phyloP scores from a whole-genome alignment of 2,113 vertebrate genomes.

The Peucedramus taeniatus region DNA sequence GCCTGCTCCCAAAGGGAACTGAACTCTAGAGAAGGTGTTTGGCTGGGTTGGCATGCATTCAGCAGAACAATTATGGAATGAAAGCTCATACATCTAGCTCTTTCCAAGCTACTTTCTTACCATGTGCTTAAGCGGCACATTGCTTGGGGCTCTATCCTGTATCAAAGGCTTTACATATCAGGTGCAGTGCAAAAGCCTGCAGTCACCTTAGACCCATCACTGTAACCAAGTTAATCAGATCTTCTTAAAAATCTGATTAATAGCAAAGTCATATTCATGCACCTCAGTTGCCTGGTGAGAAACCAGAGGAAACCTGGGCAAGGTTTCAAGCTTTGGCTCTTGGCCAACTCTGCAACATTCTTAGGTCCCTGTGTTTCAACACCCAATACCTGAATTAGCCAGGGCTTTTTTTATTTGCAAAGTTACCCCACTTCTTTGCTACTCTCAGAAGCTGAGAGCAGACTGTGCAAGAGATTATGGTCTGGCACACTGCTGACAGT shows the following conservation, averaged over 20 bases:
- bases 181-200: background rate
- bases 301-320: background rate
- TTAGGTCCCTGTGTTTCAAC: background rate
- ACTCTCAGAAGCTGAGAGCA: background rate
- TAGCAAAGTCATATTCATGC: background rate
- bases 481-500: background rate
- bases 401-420: background rate
- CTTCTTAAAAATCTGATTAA: background rate
- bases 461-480: background rate
- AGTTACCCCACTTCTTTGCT: background rate
- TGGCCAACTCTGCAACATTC: background rate
- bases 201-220: background rate
- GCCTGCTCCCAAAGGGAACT: background rate
- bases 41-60: background rate
- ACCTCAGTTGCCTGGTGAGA: background rate
- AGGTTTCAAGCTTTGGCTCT: background rate
- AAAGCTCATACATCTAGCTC: background rate
- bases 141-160: background rate
- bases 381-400: background rate
- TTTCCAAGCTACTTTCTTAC: background rate
- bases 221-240: background rate
- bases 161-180: background rate
- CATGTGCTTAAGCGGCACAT: rapidly evolving
- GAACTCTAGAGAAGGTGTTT: background rate
- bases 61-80: background rate